Percentiles rank a stretch among this genome's conserved stretches.
phyloP scores from a whole-genome alignment of 2,888 invertebrate genomes.

The Tyria jacobaeae region DNA sequence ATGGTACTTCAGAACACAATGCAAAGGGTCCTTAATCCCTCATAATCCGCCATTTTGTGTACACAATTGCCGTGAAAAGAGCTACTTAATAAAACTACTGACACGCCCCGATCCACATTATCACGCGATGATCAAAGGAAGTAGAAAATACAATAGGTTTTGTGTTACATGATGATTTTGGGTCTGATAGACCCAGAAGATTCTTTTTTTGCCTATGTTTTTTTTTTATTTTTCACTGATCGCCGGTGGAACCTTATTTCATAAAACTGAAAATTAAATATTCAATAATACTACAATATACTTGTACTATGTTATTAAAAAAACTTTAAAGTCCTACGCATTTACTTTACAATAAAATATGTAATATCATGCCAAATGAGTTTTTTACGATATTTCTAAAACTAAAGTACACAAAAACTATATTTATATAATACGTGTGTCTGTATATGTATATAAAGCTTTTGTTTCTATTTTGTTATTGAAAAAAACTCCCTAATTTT shows the following conservation, averaged over 20 bases:
- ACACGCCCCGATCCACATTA: constrained; percentile 67
- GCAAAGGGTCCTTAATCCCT: constrained; percentile 68
- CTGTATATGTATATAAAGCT: too few species aligned
- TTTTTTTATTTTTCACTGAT: constrained; percentile 18
- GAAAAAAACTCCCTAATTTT: too few species aligned
- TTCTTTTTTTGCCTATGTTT: constrained; percentile 36
- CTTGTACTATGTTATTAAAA: too few species aligned
- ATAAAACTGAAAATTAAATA: not conserved
- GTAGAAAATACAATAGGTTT: constrained; percentile 72
- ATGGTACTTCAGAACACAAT: constrained; percentile 60
- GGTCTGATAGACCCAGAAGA: constrained; percentile 33
- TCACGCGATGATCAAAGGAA: constrained; percentile 80
- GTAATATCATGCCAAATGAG: not conserved
- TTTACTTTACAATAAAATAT: too few species aligned
- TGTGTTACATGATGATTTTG: constrained; percentile 63
- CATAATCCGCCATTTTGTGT: constrained; percentile 76
- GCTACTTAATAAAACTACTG: constrained; percentile 69
- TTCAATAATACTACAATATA: not conserved
- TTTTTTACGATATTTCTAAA: too few species aligned
- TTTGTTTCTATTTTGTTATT: too few species aligned
- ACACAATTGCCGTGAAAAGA: constrained; percentile 83
- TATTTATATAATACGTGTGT: too few species aligned
- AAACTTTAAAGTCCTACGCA: too few species aligned
- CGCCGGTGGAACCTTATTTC: not conserved
- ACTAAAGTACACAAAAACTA: too few species aligned